A percentile compares a stretch with the other conserved stretches of the same genome.
Conservation (phyloP, 2,113 vertebrate species). For the Holacanthus passer region DNA sequence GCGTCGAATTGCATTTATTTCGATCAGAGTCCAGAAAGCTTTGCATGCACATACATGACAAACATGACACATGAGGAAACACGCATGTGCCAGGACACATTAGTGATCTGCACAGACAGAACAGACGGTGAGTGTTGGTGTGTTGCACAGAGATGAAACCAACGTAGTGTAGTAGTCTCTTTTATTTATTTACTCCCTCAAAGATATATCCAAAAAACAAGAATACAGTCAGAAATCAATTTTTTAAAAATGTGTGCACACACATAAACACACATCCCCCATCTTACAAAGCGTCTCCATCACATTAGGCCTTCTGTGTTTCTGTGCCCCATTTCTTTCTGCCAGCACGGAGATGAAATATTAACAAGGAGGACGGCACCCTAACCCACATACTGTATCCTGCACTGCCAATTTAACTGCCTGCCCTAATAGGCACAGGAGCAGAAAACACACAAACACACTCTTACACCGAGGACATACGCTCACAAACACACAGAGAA, state of each 20-base stretch:
- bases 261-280: slow-evolving; percentile 24
- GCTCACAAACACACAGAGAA: background rate
- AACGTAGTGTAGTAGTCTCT: background rate
- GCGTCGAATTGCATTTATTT: background rate
- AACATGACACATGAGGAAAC: background rate
- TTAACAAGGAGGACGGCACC: slow-evolving; percentile 66
- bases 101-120: background rate
- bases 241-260: background rate
- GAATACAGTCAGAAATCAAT: slow-evolving; percentile 2
- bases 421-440: slow-evolving; percentile 31
- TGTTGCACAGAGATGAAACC: background rate
- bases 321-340: slow-evolving; percentile 67
- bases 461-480: background rate
- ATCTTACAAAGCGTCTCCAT: background rate
- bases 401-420: slow-evolving; percentile 35
- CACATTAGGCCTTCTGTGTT: slow-evolving; percentile 37
- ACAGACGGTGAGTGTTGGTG: too few species aligned
- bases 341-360: slow-evolving; percentile 67
- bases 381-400: slow-evolving; percentile 70
- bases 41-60: background rate
- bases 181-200: background rate
- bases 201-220: too few species aligned
- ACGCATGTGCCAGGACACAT: background rate
- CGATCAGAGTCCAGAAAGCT: background rate
- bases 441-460: slow-evolving; percentile 22